A percentile compares a stretch with the other conserved stretches of the same genome.
Evolutionary conservation across 1,140 invertebrate species (phyloP).

Genomic region (Atta texana): DNA sequence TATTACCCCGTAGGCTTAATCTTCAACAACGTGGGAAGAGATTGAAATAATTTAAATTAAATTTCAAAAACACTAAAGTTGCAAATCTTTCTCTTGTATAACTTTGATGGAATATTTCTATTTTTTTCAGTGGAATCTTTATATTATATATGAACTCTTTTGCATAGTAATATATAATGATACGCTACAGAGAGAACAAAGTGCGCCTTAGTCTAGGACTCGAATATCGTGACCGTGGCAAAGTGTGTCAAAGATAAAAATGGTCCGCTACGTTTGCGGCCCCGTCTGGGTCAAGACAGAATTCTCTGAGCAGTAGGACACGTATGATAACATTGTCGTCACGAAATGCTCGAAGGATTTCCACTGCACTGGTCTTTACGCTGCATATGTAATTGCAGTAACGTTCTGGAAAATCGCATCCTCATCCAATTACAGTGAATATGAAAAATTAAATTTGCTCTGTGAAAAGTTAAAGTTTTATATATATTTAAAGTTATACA

Average conservation of each 20-base stretch:
- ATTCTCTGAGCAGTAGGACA: constrained; percentile 30
- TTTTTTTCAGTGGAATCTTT: background rate
- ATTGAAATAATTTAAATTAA: background rate
- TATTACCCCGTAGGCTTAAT: background rate
- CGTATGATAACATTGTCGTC: constrained; percentile 8
- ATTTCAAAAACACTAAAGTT: background rate
- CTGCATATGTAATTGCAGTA: constrained; percentile 29
- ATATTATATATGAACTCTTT: background rate
- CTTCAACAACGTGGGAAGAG: background rate
- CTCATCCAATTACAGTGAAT: background rate
- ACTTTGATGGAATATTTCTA: background rate
- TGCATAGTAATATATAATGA: constrained; percentile 4
- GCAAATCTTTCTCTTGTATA: background rate
- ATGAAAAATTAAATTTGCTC: constrained; percentile 22
- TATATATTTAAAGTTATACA: background rate
- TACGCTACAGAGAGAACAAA: background rate
- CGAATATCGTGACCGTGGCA: constrained; percentile 12
- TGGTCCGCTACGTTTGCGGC: constrained; percentile 7
- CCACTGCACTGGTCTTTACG: background rate
- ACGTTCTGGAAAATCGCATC: constrained; percentile 1
- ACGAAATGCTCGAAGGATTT: constrained; percentile 17
- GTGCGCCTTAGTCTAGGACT: background rate
- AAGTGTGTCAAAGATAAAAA: constrained; percentile 60
- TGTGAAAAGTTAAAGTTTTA: background rate
- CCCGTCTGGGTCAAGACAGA: constrained; percentile 11